Evolutionary conservation across 2,113 vertebrate species (phyloP), one percentile per base, ranked within the genome.

Genomic region (Chiloscyllium plagiosum): DNA sequence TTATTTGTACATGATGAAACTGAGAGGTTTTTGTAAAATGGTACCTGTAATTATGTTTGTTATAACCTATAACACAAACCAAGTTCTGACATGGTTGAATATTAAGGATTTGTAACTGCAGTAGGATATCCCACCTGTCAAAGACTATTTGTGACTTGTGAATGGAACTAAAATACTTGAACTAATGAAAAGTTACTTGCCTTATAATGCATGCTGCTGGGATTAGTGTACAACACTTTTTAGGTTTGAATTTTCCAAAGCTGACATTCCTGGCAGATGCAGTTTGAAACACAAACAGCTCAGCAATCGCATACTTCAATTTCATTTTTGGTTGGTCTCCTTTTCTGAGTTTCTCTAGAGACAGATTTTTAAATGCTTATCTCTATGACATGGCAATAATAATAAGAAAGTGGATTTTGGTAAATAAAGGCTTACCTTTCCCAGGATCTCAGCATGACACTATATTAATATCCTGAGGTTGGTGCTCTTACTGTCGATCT

Each of bases 341-440:
- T 50, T n/a, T 42, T 95, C 8, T 72, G 94, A 95, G 69, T 76
- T 72, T 72, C 66, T 94, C 42, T 37, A 94, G 93, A 70, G 20
- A 22, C 69, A 95, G 13, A 72, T 95, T 95, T 72, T 50, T 42
- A 52, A 72, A 72, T 72, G 68, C 19, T 93, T 66, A 93, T 93
- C 61, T 66, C 89, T 22, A 42, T 47, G 80, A 33, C 33, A 90
- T 33, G 87, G 47, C 56, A 61, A 90, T 90, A 61, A 90, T 33
- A 95, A 50, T 15, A 95, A 94, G 69, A 15, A 66, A 50, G 42
- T 50, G 29, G 33, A 1, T 15, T 95, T 76, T 26, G 68, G 69
- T 72, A 47, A 95, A 12, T 68, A 17, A 50, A 70, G 2, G 15
- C 3, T 95, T 42, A 72, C 68, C 33, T 24, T 95, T 52, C 47